Evolutionary conservation across 1,140 invertebrate species (phyloP).

Genomic region (Venturia canescens): DNA sequence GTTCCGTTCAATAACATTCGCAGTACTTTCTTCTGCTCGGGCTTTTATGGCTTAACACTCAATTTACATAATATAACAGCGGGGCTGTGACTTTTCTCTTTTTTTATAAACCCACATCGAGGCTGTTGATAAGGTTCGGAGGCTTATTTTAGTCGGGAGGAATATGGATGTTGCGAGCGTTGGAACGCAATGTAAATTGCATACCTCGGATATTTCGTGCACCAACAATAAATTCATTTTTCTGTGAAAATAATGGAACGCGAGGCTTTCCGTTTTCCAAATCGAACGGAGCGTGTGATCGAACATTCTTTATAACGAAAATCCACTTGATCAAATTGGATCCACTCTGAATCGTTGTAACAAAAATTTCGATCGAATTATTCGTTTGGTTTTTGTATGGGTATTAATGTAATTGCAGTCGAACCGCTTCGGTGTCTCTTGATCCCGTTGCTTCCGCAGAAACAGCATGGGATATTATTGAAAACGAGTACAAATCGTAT

Average conservation of each 20-base stretch:
- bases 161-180: too few relatives aligned
- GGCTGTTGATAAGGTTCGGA: not conserved
- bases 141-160: not conserved
- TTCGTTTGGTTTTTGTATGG: not conserved
- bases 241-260: not conserved
- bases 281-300: too few relatives aligned
- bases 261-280: too few relatives aligned
- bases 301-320: too few relatives aligned
- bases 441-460: too few relatives aligned
- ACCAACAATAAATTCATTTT: not conserved
- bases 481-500: not conserved
- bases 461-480: not conserved
- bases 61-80: constrained; percentile 26
- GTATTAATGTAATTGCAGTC: too few relatives aligned
- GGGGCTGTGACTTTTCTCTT: not conserved
- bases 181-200: not conserved
- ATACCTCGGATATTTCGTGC: not conserved
- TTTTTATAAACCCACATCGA: not conserved
- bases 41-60: constrained; percentile 10
- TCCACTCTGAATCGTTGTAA: too few relatives aligned
- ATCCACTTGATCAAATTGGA: too few relatives aligned
- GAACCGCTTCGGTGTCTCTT: too few relatives aligned
- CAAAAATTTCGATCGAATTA: too few relatives aligned
- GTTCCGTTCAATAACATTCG: not conserved
- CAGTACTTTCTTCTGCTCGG: not conserved